These are phyloP conservation scores for Lumbricus terrestris DNA, from an alignment of 2,888 invertebrate species.

Conservation along the genomic window DNA sequence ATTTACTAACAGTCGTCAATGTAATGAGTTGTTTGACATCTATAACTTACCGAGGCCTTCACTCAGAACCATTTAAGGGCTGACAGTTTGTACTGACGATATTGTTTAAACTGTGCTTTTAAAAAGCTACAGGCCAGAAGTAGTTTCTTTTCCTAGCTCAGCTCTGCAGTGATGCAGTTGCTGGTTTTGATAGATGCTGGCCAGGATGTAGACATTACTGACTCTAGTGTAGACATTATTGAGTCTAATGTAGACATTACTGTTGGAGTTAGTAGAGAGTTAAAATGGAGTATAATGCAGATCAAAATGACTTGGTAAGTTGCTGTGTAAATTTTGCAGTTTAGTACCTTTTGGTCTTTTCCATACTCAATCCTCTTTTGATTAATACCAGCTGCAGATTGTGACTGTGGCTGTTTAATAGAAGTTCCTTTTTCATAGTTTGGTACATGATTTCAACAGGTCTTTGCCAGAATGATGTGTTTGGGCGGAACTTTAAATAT, in stretches of 20 bases:
- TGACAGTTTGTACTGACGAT: no score
- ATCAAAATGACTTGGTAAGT: neutral
- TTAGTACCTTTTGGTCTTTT: neutral
- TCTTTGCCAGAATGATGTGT: no score
- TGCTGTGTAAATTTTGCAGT: neutral
- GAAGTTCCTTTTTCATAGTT: neutral
- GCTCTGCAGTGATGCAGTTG: neutral
- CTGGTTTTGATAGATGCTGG: neutral
- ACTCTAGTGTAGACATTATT: no score
- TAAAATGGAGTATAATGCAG: neutral
- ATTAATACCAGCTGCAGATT: neutral
- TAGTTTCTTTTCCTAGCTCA: neutral
- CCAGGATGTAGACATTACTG: neutral
- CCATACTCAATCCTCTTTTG: neutral
- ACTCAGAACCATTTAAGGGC: neutral
- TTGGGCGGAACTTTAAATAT: no score
- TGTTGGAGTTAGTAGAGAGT: neutral
- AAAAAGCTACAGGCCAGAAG: neutral
- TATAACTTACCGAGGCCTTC: neutral
- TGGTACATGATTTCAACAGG: no score
- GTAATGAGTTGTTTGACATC: neutral
- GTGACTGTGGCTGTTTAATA: neutral
- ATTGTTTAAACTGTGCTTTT: neutral
- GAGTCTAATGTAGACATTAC: no score
- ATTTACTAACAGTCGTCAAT: neutral